Evolutionary conservation across 2,113 vertebrate species (phyloP), one percentile per base, ranked within the genome.

Genomic region (Alaudala cheleensis): DNA sequence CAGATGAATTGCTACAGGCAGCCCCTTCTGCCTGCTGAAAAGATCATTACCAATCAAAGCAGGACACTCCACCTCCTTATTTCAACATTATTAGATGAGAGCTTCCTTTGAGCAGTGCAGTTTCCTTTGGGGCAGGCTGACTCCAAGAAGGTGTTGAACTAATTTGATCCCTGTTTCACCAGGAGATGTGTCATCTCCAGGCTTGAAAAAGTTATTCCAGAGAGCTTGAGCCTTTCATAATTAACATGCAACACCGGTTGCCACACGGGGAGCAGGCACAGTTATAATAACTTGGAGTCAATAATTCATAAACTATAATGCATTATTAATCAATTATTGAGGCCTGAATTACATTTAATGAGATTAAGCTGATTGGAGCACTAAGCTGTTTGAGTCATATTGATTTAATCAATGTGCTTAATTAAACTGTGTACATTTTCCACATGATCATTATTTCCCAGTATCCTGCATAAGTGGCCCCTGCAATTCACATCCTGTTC

Each of bases 271-370:
- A 97, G 92, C 86, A 82, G 76, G 81, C 95, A 97, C 93, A 96
- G 96, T 97, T 97, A 97, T 96, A 97, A 98, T 97, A 97, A 97
- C 94, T 97, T 34, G 56, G 84, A 98, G 98, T 98, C 98, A 98
- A 98, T 98, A 98, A 98, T 97, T 98, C 98, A 98, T 97, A 98
- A 98, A 97, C 67, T 93, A 97, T 97, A 97, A 97, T 98, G 96
- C 97, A 98, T 98, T 98, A 98, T 98, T 98, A 98, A 98, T 98
- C 98, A 98, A 98, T 98, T 98, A 98, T 97, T 42, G 86, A 96
- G 97, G 96, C 95, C 96, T 97, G 97, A 98, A 98, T 98, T 98
- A 96, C 96, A 97, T 97, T 98, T 98, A 98, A 98, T 98, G 96
- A 98, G 97, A 98, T 98, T 97, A 98, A 95, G 96, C 94, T 97